Evolutionary conservation across 1,140 invertebrate species (phyloP), one percentile per base, ranked within the genome.

Genomic region (Drosophila kohkoa): DNA sequence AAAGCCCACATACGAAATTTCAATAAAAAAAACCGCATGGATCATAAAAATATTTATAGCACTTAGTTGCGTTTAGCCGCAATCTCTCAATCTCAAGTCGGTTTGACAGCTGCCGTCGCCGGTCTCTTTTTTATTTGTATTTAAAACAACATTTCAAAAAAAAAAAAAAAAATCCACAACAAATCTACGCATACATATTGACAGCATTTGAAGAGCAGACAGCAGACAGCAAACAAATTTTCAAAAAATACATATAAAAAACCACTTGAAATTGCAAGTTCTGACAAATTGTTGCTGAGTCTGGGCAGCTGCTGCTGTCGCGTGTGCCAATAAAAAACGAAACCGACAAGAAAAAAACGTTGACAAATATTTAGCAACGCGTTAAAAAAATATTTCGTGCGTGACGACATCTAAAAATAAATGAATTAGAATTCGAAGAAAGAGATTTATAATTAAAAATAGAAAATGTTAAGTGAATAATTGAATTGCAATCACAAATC

Each of bases 271-370:
- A 52, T 64, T 64, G 60, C 60, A 64, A 64, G 60, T 65, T 65
- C 67, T 32, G 67, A 68, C 62, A 81, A 81, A 67, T 74, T 63
- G 35, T 38, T 46, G 55, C 63, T 64, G 54, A 72, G 59, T 58
- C 46, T 54, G 30, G 20, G 43, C 69, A 71, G 69, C 69, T 71
- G 67, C 16, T 45, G 54, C 8, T 38, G 35, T 38, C 8, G 65
- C 79, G 76, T 87, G 76, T 72, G 77, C 79, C 78, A 86, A 72
- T 71, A 77, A 65, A 66, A 48, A 52, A 46, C 41, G 30, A 46
- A 59, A 2, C 38, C 32, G 1, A 10, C 2, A 16, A 65, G 20
- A 52, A 55, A 16, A 74, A 60, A 25, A 52, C 35, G 10, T 25
- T 60, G 11, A 52, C 13, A 58, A 68, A 65, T 76, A 70, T 80